phyloP scores from a whole-genome alignment of 2,888 invertebrate species.

The Hermaeophaga mercurialis region DNA sequence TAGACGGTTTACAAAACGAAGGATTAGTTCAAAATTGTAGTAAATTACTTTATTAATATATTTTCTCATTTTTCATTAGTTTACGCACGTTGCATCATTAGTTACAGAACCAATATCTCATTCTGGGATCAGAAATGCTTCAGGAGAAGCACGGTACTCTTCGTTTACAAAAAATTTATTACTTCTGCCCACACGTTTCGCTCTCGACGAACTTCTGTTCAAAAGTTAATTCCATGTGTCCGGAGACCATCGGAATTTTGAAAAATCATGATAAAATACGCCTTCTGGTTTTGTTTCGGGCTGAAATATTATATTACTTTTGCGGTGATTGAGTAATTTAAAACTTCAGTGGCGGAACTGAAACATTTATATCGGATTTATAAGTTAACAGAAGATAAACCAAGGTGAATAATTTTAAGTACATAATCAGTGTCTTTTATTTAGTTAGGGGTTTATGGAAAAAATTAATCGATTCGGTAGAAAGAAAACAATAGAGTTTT shows the following conservation, averaged over 20 bases:
- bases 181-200: conserved; percentile 13
- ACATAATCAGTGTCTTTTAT: too few species aligned
- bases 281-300: conserved; percentile 12
- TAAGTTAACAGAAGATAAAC: too few species aligned
- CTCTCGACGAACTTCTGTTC: conserved; percentile 21
- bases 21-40: too few species aligned
- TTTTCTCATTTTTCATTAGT: too few species aligned
- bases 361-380: too few species aligned
- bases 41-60: too few species aligned
- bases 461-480: too few species aligned
- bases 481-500: too few species aligned
- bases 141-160: conserved; percentile 7
- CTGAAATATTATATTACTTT: conserved; percentile 17
- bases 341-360: neutral
- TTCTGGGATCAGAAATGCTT: conserved; percentile 2
- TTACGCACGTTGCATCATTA: too few species aligned
- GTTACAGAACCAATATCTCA: conserved; percentile 3
- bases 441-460: too few species aligned
- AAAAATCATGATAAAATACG: conserved; percentile 27
- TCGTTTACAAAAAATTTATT: conserved; percentile 15
- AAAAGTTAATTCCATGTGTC: conserved; percentile 23
- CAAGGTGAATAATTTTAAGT: too few species aligned
- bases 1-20: too few species aligned
- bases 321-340: conserved; percentile 7
- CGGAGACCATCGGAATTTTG: conserved; percentile 15